phyloP scores from a whole-genome alignment of 1,140 invertebrate genomes.

The Coptotermes formosanus region DNA sequence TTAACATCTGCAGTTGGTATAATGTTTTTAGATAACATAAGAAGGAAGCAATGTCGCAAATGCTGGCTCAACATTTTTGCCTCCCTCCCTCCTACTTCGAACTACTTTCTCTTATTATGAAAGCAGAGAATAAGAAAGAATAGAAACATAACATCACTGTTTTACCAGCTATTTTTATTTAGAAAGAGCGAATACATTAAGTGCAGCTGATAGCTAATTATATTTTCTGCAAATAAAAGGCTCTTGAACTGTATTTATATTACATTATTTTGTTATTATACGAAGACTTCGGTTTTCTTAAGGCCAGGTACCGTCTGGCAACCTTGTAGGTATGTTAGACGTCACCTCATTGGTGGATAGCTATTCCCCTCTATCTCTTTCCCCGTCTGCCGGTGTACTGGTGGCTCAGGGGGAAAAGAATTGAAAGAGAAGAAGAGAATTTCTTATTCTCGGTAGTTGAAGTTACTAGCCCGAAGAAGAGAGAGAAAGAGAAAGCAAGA shows the following conservation, averaged over 20 bases:
- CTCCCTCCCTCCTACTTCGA: too few species aligned
- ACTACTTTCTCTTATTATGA: too few species aligned
- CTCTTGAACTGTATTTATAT: not conserved
- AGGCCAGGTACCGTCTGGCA: not conserved
- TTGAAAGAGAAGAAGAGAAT: not conserved
- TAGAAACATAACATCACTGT: too few species aligned
- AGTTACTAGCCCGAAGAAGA: not conserved
- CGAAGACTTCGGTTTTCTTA: slow-evolving; percentile 3
- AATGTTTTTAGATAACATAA: too few species aligned
- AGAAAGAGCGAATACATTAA: too few species aligned
- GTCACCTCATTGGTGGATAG: not conserved
- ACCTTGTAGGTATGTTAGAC: slow-evolving; percentile 10
- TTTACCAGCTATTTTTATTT: too few species aligned
- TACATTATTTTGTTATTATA: slow-evolving; percentile 2
- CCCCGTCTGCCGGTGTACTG: not conserved
- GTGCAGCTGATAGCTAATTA: too few species aligned
- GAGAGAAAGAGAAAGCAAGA: not conserved
- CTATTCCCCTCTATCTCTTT: not conserved
- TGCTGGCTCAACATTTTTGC: too few species aligned
- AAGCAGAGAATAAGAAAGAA: too few species aligned
- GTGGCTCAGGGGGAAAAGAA: slow-evolving; percentile 1
- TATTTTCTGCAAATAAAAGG: too few species aligned
- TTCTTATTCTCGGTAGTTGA: not conserved
- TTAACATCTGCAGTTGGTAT: too few species aligned
- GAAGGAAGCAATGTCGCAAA: too few species aligned